Percentiles rank a stretch among this genome's conserved stretches.
Conservation (phyloP, 2,797 vertebrate genomes). For the Eurystomus glaucurus region DNA sequence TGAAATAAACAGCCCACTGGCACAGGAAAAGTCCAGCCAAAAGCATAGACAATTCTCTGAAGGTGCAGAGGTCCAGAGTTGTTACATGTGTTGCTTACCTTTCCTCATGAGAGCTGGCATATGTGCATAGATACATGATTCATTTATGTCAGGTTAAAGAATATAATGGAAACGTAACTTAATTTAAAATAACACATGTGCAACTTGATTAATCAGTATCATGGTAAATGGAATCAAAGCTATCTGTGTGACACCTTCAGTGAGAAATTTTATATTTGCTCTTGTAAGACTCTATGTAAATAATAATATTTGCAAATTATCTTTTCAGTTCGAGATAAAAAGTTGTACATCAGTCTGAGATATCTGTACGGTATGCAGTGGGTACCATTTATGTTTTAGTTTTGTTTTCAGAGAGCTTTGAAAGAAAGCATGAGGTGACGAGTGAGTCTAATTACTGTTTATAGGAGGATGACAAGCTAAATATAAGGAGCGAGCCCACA, state of each 20-base stretch:
- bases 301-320: neutral
- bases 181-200: neutral
- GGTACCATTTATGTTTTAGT: neutral
- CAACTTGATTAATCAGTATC: neutral
- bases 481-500: neutral
- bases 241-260: accelerated
- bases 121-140: neutral
- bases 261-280: neutral
- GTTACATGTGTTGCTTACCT: neutral
- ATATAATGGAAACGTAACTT: neutral
- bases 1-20: neutral
- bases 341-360: neutral
- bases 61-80: neutral
- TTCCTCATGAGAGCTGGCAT: neutral
- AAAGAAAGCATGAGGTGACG: neutral
- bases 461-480: neutral
- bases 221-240: neutral
- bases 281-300: neutral
- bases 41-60: neutral
- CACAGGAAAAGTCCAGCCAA: neutral
- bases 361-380: neutral
- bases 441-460: neutral
- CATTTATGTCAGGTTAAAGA: neutral
- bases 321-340: neutral
- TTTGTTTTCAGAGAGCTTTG: neutral